These are phyloP conservation scores for Pteropus alecto DNA, from an alignment of 2,113 vertebrate genomes.

Conservation along the genomic window DNA sequence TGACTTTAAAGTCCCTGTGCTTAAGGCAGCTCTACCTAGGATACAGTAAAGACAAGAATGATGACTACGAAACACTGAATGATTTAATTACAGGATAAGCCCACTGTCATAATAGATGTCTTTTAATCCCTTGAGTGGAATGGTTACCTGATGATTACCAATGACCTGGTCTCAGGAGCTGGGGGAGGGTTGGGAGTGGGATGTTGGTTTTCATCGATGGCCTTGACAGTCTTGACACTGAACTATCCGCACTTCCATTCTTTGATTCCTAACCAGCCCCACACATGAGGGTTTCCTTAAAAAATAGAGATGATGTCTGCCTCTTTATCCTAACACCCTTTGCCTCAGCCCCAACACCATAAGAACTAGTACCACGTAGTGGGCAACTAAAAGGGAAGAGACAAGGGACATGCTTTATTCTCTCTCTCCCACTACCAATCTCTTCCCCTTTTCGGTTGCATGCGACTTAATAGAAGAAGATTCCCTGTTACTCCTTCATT, in stretches of 20 bases:
- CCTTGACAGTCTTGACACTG: neutral
- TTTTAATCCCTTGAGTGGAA: neutral
- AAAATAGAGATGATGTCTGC: neutral
- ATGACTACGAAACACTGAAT: neutral
- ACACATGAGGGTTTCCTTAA: neutral
- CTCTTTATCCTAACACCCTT: neutral
- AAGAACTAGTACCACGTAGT: neutral
- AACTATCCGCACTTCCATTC: neutral
- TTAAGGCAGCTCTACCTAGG: neutral
- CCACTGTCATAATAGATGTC: neutral
- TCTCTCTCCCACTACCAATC: rapidly evolving
- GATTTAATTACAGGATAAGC: neutral
- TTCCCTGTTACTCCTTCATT: neutral
- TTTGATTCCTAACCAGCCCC: neutral
- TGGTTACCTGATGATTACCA: neutral
- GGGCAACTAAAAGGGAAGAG: neutral
- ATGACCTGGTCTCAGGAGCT: neutral
- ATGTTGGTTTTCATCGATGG: neutral
- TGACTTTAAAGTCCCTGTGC: neutral
- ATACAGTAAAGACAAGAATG: neutral
- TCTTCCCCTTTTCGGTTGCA: neutral
- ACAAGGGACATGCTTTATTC: neutral
- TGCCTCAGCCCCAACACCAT: neutral
- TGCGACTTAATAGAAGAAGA: neutral
- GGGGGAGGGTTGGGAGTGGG: too few species aligned